Evolutionary conservation across 2,113 vertebrate species (phyloP), one percentile per base, ranked within the genome.

Genomic region (Triplophysa dalaica): DNA sequence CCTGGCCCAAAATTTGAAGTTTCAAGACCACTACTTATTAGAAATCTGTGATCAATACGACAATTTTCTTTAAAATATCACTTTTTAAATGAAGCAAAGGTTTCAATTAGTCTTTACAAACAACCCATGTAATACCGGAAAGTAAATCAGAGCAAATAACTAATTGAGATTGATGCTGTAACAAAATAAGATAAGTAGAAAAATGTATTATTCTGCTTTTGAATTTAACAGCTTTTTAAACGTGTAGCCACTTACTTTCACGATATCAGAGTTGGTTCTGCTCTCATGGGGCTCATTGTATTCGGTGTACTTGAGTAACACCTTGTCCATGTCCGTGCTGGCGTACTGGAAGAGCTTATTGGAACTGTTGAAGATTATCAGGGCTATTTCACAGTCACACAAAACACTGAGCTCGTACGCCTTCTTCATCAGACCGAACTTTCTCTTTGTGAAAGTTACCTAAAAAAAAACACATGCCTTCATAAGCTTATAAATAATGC

Each of bases 281-380:
- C 97, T 98, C 89, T 99, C 96, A 0, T 98, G 96, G 1, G 97
- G 96, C 77, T 98, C 95, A 58, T 97, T 98, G 91, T 99, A 99
- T 87, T 98, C 97, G 0, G 97, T 99, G 86, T 99, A 99, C 85
- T 99, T 99, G 83, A 99, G 96, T 13, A 99, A 93, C 75, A 98
- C 96, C 87, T 98, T 97, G 93, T 99, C 97, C 97, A 99, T 98
- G 86, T 99, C 97, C 8, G 97, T 98, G 94, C 97, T 98, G 88
- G 97, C 97, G 58, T 98, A 98, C 90, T 99, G 97, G 89, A 99
- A 99, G 86, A 99, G 94, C 90, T 98, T 98, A 93, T 98, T 99
- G 89, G 97, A 96, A 91, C 96, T 96, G 94, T 99, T 99, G 93
- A 99, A 98, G 91, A 99, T 97, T 91, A 99, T 99, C 91, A 99